Base-by-base conservation (phyloP, 2,888 invertebrate species). In the Polydrusus tereticollis region DNA sequence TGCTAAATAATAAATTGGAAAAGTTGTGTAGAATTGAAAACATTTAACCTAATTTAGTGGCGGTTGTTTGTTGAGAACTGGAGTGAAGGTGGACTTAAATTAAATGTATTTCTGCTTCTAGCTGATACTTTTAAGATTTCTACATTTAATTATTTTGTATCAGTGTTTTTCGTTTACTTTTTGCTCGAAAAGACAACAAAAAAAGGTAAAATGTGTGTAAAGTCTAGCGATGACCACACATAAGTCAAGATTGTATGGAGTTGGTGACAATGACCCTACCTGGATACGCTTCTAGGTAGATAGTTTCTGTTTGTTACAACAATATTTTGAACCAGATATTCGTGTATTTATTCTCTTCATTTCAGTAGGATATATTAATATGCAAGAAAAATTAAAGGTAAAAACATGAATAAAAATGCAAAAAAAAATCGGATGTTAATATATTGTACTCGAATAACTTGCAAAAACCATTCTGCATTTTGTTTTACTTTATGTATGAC, bases 1-100 rank as follows among this genome's bases (percentile, higher is more conserved):
- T 58, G 65, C 64, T 65, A 64, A 70, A 70, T 70, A 70, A 70
- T 70, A 70, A 70, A 70, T 70, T 65, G 65, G 64, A 70, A 70
- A 70, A 70, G 70, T 70, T 70, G 70, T 63, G 65, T 70, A 55
- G 69, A 52, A 69, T 69, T 69, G 38, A 63, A 62, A 69, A 69
- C 63, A 63, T 63, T 69, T 69, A 69, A 50, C 55, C 55, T 69
- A 60, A 69, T 69, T 69, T 63, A 69, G 63, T 57, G 36, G 63
- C 63, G 63, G 63, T 63, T 57, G 57, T 69, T 69, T 63, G 45
- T 57, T 58, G 29, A 63, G 45, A 45, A 69, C 14, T 23, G 55
- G 45, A 62, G 16, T 62, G 41, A 23, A 62, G 57, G 47, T 60
- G 33, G 52, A 63, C 41, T 58, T 63, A 43, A 57, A 50, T 50